phyloP scores from a whole-genome alignment of 1,140 invertebrate species.

The Atta texana region DNA sequence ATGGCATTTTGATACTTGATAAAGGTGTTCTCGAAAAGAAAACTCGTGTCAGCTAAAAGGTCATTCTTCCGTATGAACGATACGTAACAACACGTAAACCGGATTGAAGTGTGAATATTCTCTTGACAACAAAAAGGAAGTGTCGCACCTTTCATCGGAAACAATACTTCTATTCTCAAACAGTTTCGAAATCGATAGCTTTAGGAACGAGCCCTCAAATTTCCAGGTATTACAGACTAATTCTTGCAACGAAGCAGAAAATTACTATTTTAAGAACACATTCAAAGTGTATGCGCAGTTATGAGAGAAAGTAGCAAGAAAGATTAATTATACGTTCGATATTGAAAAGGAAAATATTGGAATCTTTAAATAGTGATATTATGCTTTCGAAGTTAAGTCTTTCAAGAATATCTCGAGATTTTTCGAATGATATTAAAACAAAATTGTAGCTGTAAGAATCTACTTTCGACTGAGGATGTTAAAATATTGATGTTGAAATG shows the following conservation, averaged over 20 bases:
- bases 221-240: neutral
- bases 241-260: neutral
- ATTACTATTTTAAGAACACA: neutral
- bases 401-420: neutral
- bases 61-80: neutral
- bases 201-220: neutral
- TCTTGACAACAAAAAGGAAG: neutral
- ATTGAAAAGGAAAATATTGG: neutral
- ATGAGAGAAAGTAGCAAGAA: neutral
- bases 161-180: slow-evolving; percentile 11
- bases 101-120: slow-evolving; percentile 14
- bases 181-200: neutral
- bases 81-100: neutral
- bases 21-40: slow-evolving; percentile 7
- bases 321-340: neutral
- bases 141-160: neutral
- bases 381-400: neutral
- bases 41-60: neutral
- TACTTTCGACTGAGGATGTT: neutral
- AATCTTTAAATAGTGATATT: neutral
- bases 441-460: neutral
- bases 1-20: neutral
- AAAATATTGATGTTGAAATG: neutral
- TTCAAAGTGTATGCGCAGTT: neutral
- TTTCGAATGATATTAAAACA: neutral